Conservation (phyloP, 1,140 invertebrate species). For the Protaetia brevitarsis region DNA sequence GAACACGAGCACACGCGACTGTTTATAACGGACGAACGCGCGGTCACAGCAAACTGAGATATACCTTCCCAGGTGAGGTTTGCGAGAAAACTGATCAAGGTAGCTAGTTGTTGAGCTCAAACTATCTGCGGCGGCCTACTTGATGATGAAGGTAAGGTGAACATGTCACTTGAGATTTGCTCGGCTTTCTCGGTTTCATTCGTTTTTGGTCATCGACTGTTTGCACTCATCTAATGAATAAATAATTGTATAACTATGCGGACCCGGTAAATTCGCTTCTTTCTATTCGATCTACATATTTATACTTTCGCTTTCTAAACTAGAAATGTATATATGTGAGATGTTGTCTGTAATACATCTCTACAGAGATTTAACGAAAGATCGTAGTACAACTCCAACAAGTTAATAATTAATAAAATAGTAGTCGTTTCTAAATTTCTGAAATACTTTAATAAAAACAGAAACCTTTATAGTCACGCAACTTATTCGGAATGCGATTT, state of each 20-base stretch:
- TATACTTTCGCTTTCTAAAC: not conserved
- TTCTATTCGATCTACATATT: not conserved
- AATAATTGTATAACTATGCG: constrained; percentile 10
- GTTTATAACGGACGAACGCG: constrained; percentile 8
- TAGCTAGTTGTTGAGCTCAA: constrained; percentile 25
- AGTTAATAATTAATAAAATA: too few species aligned
- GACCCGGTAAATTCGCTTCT: not conserved
- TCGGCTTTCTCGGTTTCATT: constrained; percentile 24
- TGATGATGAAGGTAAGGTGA: constrained; percentile 26
- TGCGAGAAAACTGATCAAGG: constrained; percentile 26
- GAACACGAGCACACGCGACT: not conserved
- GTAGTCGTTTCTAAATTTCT: too few species aligned
- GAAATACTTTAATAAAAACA: too few species aligned
- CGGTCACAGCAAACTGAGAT: constrained; percentile 17
- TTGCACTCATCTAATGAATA: constrained; percentile 14
- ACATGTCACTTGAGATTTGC: constrained; percentile 24
- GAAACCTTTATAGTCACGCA: too few species aligned
- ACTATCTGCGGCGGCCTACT: constrained; percentile 25
- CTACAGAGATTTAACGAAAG: too few species aligned
- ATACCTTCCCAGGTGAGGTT: constrained; percentile 23
- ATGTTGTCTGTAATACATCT: too few species aligned
- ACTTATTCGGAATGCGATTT: too few species aligned
- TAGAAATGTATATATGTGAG: too few species aligned
- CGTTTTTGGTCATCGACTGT: constrained; percentile 20
- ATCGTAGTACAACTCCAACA: too few species aligned